phyloP scores from a whole-genome alignment of 2,797 vertebrate species.

The Astyanax mexicanus region DNA sequence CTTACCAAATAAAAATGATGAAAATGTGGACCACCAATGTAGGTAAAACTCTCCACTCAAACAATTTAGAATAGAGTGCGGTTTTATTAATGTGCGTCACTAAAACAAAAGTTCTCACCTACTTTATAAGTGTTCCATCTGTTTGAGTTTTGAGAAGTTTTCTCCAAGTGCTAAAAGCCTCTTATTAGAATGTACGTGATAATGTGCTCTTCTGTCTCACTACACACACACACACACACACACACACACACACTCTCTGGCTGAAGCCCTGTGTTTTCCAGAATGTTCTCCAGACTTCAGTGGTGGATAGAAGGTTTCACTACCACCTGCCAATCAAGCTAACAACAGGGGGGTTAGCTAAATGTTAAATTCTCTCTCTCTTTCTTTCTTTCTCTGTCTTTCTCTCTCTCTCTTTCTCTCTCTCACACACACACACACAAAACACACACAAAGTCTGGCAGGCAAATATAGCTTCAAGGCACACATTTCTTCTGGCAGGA shows the following conservation, averaged over 20 bases:
- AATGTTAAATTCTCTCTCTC: not conserved
- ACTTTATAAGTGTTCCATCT: not conserved
- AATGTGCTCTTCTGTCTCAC: not conserved
- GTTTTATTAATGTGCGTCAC: not conserved
- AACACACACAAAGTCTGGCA: not conserved
- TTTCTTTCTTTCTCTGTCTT: not conserved
- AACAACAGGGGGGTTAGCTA: not conserved
- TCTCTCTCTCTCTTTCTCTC: not conserved
- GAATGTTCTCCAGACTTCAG: not conserved
- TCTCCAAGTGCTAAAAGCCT: not conserved
- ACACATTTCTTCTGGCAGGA: too few relatives aligned
- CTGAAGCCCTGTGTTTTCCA: not conserved
- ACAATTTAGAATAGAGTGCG: not conserved
- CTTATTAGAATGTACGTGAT: not conserved
- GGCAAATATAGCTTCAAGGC: not conserved
- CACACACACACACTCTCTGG: not conserved
- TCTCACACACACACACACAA: not conserved
- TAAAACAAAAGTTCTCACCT: not conserved
- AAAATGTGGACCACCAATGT: not conserved
- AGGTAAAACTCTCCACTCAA: not conserved
- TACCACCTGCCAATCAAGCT: slow-evolving; percentile 8
- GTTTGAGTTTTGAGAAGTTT: not conserved
- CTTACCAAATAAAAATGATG: not conserved
- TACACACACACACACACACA: not conserved
- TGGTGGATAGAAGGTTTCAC: not conserved